Conservation (phyloP, 2,113 vertebrate genomes). For the Centrocercus urophasianus region DNA sequence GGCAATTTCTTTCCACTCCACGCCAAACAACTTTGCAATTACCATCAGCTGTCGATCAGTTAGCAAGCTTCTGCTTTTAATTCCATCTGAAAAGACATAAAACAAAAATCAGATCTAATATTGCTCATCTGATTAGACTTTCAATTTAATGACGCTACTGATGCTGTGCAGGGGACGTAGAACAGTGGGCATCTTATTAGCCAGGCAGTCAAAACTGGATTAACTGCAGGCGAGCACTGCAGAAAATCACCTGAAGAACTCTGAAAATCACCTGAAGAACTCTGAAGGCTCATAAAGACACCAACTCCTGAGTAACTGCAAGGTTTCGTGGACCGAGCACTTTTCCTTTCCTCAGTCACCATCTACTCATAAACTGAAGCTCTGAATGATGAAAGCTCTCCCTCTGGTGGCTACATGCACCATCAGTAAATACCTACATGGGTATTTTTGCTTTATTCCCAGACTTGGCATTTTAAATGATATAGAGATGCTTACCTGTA, state of each 20-base stretch:
- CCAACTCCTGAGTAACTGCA: accelerated
- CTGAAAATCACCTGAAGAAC: not conserved
- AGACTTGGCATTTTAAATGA: not conserved
- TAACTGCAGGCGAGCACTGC: not conserved
- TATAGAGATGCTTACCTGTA: constrained; percentile 68
- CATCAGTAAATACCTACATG: not conserved
- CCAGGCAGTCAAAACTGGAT: not conserved
- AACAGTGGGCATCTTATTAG: not conserved
- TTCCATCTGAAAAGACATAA: constrained; percentile 65
- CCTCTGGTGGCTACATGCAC: constrained; percentile 23
- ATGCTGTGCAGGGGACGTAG: accelerated
- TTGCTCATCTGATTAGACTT: not conserved
- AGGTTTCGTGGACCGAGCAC: not conserved
- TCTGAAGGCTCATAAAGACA: not conserved
- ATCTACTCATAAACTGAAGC: not conserved
- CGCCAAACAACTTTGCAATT: constrained; percentile 78
- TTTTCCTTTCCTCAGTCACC: not conserved
- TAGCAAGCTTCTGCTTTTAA: constrained; percentile 18
- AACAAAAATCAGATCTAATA: not conserved
- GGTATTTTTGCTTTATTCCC: not conserved
- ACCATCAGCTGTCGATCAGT: constrained; percentile 81
- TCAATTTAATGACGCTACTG: not conserved
- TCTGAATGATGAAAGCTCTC: not conserved
- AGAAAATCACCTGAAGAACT: not conserved
- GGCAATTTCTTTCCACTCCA: constrained; percentile 82